Evolutionary conservation across 1,140 invertebrate species (phyloP).

Genomic region (Formica exsecta): DNA sequence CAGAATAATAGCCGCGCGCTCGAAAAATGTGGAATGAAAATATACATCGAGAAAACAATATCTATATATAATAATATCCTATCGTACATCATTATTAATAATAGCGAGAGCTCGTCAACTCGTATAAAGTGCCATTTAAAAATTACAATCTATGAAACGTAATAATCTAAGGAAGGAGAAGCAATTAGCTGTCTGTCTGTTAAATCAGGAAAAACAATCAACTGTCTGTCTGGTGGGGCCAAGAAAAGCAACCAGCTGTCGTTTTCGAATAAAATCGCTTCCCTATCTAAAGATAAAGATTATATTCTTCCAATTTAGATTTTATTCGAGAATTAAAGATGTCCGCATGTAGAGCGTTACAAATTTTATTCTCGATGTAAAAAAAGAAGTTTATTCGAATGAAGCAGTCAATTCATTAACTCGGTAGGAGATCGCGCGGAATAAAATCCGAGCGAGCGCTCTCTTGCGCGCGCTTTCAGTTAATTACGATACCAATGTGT

Average conservation of each 20-base stretch:
- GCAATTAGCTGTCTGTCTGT: conserved; percentile 3
- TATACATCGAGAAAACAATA: neutral
- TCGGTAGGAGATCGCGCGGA: conserved; percentile 52
- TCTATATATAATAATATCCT: neutral
- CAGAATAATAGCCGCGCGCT: no score
- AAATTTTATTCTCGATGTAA: neutral
- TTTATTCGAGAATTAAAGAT: neutral
- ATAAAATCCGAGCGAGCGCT: conserved; percentile 32
- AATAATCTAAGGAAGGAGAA: conserved; percentile 4
- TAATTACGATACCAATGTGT: conserved; percentile 60
- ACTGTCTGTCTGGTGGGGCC: neutral
- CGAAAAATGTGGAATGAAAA: neutral
- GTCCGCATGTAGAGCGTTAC: neutral
- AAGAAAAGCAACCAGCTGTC: neutral
- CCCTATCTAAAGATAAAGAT: neutral
- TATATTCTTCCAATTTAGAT: neutral
- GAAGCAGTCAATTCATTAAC: conserved; percentile 51
- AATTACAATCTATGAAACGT: neutral
- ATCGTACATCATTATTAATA: neutral
- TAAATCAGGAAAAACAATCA: conserved; percentile 1
- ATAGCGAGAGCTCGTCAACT: neutral
- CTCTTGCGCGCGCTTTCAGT: conserved; percentile 31
- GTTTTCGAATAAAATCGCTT: neutral
- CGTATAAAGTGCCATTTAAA: neutral
- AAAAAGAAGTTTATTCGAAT: conserved; percentile 33